Percentiles rank a stretch among this genome's conserved stretches.
phyloP scores from a whole-genome alignment of 2,888 invertebrate genomes.

The Luperina testacea region DNA sequence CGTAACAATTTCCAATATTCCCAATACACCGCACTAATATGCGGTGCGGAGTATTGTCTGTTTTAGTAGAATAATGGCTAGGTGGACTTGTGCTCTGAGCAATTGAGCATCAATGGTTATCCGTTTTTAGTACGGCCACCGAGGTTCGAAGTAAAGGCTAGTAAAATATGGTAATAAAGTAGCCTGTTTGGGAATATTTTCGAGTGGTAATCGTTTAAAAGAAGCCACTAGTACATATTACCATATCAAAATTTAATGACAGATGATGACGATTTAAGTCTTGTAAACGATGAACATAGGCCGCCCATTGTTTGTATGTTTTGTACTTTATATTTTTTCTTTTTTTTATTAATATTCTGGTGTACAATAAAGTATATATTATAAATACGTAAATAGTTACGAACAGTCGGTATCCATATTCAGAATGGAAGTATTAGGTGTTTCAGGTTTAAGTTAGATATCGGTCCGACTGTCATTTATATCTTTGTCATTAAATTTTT shows the following conservation, averaged over 20 bases:
- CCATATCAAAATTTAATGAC: neutral
- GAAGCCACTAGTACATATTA: neutral
- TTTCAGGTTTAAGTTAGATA: neutral
- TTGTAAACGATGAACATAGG: neutral
- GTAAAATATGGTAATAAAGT: neutral
- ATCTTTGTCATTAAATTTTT: neutral
- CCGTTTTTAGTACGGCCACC: neutral
- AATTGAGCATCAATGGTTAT: neutral
- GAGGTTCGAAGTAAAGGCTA: neutral
- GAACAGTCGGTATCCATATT: neutral
- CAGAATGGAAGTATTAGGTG: neutral
- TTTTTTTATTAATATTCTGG: no score
- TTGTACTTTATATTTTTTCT: no score
- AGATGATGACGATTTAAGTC: neutral
- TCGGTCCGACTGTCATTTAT: neutral
- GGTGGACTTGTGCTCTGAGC: neutral
- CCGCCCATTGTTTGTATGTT: no score
- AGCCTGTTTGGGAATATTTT: neutral
- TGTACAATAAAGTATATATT: no score
- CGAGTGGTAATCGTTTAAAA: neutral
- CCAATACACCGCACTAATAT: neutral
- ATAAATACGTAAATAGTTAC: neutral
- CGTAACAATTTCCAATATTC: constrained; percentile 4
- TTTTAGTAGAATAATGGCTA: constrained; percentile 11
- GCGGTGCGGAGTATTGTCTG: constrained; percentile 3